phyloP scores from a whole-genome alignment of 2,888 invertebrate genomes.

The Allacma fusca region DNA sequence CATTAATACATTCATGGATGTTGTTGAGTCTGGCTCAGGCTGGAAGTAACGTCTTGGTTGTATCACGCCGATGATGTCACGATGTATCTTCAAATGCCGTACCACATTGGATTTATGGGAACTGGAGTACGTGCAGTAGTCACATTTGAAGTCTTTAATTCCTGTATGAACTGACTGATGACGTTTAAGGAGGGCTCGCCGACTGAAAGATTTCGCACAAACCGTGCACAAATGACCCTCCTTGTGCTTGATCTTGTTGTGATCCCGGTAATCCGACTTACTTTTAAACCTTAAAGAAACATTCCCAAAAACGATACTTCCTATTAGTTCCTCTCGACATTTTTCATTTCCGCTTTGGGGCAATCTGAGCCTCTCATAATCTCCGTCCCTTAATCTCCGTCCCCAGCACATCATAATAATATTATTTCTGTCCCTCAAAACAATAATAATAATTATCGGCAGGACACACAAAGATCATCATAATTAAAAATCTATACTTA shows the following conservation, averaged over 20 bases:
- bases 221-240: slow-evolving; percentile 64
- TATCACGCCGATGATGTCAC: neutral
- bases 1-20: neutral
- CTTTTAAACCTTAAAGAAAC: slow-evolving; percentile 62
- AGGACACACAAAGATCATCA: no score
- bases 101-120: slow-evolving; percentile 66
- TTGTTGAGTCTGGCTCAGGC: slow-evolving; percentile 27
- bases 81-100: slow-evolving; percentile 62
- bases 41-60: neutral
- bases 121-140: slow-evolving; percentile 65
- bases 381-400: no score
- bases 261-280: slow-evolving; percentile 65
- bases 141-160: slow-evolving; percentile 65
- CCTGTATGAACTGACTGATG: slow-evolving; percentile 66
- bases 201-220: slow-evolving; percentile 65
- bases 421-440: no score
- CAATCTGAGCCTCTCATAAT: no score
- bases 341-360: no score
- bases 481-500: slow-evolving; percentile 32
- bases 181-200: slow-evolving; percentile 65
- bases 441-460: no score
- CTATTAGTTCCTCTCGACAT: no score
- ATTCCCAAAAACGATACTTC: no score
- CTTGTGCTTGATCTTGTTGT: slow-evolving; percentile 64
- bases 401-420: no score